Percentiles rank a stretch among this genome's conserved stretches.
phyloP scores from a whole-genome alignment of 2,888 invertebrate species.

The Notocelia uddmanniana region DNA sequence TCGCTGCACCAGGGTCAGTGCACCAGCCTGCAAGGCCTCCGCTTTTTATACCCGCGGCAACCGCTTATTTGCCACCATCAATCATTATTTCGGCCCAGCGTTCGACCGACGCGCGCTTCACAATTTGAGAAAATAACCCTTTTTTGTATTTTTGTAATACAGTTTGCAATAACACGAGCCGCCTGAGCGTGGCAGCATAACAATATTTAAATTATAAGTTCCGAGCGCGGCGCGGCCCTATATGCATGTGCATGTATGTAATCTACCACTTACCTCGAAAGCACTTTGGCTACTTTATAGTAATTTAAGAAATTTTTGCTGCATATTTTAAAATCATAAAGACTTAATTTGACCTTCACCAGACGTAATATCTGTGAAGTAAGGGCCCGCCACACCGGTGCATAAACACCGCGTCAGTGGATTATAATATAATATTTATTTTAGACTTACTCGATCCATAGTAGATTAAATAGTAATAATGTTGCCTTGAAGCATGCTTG shows the following conservation, averaged over 20 bases:
- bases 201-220: constrained; percentile 63
- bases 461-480: too few species aligned
- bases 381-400: too few species aligned
- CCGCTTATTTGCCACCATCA: constrained; percentile 86
- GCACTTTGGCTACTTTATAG: neutral
- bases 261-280: neutral
- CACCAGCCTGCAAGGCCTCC: constrained; percentile 58
- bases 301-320: neutral
- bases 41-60: constrained; percentile 76
- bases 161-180: constrained; percentile 62
- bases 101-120: constrained; percentile 71
- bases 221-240: neutral
- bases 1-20: constrained; percentile 47
- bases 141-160: constrained; percentile 73
- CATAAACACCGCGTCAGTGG: too few species aligned
- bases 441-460: too few species aligned
- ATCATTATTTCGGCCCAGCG: constrained; percentile 83
- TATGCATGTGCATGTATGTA: neutral
- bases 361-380: neutral
- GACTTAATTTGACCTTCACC: neutral
- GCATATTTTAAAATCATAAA: neutral
- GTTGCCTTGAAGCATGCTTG: too few species aligned
- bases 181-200: constrained; percentile 59
- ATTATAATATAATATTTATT: too few species aligned
- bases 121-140: constrained; percentile 84